Base-by-base conservation (phyloP, 1,140 invertebrate species). In the Colletes gigas region DNA sequence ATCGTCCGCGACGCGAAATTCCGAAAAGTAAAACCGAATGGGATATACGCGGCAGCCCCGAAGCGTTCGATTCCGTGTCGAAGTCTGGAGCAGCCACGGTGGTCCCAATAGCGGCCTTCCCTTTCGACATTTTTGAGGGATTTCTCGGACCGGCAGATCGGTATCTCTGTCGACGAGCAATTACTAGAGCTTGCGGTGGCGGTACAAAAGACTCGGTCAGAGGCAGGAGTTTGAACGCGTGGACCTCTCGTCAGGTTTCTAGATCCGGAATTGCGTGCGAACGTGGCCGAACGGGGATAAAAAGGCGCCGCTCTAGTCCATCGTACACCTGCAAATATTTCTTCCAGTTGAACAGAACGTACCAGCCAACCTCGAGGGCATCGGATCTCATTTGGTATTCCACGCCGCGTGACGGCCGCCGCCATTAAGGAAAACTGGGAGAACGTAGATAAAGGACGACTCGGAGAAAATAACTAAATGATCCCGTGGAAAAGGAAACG, bases 121-220 rank as follows among this genome's bases (percentile, higher is more conserved):
- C 1, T 41, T 10, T 9, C 62, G n/a, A 21, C 19, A 71, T 44
- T 71, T 69, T 63, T 44, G 30, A 15, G 14, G 47, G 47, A 30
- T 74, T 57, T 15, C 14, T 62, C 52, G 41, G 39, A 65, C 55
- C 8, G 66, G 55, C 30, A 83, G 83, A 87, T 88, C 78, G 75
- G 72, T 87, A 83, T 88, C 85, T 86, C 52, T 50, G 68, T 44
- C 41, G 62, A 55, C 44, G 44, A 73, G 21, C 83, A 83, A 88
- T 88, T 85, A 87, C 73, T 41, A 81, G 14, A 81, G 80, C 73
- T 83, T 74, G 73, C 72, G 75, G 63, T 67, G 73, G 62, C 81
- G 72, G 81, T 76, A 72, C 65, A 47, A 55, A 41, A 73, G 19
- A 14, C 47, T 50, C 65, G 50, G 8, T n/a, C 73, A 62, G n/a